Base-by-base conservation (phyloP, 2,113 vertebrate genomes). In the Ariopsis seemanni region DNA sequence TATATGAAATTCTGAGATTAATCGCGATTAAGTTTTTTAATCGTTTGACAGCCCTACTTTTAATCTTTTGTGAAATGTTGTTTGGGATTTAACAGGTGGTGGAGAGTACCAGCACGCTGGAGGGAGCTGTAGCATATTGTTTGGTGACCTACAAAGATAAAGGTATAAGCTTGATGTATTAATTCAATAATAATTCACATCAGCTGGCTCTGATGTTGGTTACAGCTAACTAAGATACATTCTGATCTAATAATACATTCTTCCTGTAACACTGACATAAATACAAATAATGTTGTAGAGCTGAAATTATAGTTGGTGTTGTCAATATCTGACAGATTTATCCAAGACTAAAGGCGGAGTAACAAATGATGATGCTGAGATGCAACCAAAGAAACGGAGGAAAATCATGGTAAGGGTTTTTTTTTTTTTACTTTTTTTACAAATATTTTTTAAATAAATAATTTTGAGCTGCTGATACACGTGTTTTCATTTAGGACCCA, bases 61-160 rank as follows among this genome's bases (percentile, higher is more conserved):
- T n/a, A n/a, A n/a, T n/a, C n/a, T 42, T 60, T 50, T 22, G 17
- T 55, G 4, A 74, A 81, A 4, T 72, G 25, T n/a, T 62, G 74
- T 2, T 85, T 90, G 0, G 85, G 4, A 78, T 90, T 67, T 90
- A 34, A 83, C 91, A 99, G 98, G 93, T 97, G 74, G 91, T 96
- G 91, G 89, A 92, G 17, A 95, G 94, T 74, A 94, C 97, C 14
- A 90, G 82, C 90, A 96, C 98, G 42, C 90, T 97, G 92, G 97
- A 98, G 83, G 97, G 96, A 83, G 97, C 97, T 84, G 89, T 97
- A 83, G 95, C 96, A 91, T 92, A 92, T 84, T 96, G 94, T 85
- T 92, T 97, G 91, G 89, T 95, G 87, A 90, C 88, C 87, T 94
- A 93, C 89, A 94, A 80, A 57, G 94, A 97, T 3, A 91, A 95